Evolutionary conservation across 2,888 invertebrate species (phyloP), one percentile per base, ranked within the genome.

Genomic region (Tetanocera ferruginea): DNA sequence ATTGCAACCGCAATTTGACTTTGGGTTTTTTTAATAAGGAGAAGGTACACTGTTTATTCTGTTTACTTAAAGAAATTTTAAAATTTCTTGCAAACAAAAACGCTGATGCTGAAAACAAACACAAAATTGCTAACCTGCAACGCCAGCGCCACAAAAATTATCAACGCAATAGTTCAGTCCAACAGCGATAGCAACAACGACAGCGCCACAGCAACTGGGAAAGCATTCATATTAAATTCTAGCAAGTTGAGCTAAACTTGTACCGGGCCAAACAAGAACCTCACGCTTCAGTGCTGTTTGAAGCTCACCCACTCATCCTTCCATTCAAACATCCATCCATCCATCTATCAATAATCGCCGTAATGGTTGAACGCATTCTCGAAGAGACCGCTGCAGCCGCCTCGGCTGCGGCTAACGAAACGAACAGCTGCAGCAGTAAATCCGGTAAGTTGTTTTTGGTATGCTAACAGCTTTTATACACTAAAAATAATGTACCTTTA

Each of bases 321-420:
- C 57, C 28, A 28, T 62, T 34, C 25, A n/a, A 11, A 2, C 64
- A 64, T 37, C 28, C 37, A 64, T 64, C 64, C 64, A 64, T 28
- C n/a, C 49, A 67, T 62, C 28, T 17, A n/a, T 52, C 69, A 70
- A 43, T 6, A 49, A 49, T 51, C 51, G 51, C 23, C 69, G 52
- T 31, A 14, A 93, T 93, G 93, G 93, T 93, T 84, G 93, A 93
- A 90, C 92, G 92, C 87, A 93, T 93, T 86, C 88, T 92, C 83
- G 93, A 93, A 92, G 93, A 90, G 81, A 84, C 81, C 80, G 78
- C 81, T 80, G 82, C 82, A 77, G 83, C 79, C 76, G 78, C 71
- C 49, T 75, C 83, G 9, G 80, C 80, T 80, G 82, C 77, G 43
- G 57, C 83, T 80, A 86, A 84, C 81, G 86, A 84, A 73, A 84